Percentiles rank a stretch among this genome's conserved stretches.
Conservation (phyloP, 2,113 vertebrate genomes). For the Okapia johnstoni region DNA sequence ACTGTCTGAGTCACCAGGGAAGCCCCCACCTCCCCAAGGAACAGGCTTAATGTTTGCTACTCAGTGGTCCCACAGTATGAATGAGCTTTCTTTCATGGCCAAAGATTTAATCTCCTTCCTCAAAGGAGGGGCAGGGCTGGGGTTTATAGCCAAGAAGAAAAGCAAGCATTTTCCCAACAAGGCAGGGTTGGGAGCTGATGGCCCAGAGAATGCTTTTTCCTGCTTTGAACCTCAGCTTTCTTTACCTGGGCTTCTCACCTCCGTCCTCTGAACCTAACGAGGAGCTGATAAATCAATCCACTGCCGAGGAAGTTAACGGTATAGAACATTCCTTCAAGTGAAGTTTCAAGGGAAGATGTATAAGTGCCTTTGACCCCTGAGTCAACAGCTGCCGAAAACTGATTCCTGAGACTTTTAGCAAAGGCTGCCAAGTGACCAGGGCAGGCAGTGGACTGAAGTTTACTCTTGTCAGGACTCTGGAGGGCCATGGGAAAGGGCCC, state of each 20-base stretch:
- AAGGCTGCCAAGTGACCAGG: constrained; percentile 42
- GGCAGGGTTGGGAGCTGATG: fast-evolving
- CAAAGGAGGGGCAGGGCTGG: background rate
- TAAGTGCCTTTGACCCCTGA: constrained; percentile 41
- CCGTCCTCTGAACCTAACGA: background rate
- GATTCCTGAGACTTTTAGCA: constrained; percentile 27
- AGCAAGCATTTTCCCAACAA: background rate
- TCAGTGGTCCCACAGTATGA: background rate
- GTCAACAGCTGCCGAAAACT: constrained; percentile 17
- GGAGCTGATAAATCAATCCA: background rate
- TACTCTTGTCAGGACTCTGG: background rate
- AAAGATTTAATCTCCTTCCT: background rate
- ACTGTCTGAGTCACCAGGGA: background rate
- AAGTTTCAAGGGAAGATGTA: constrained; percentile 12
- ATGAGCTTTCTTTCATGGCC: background rate
- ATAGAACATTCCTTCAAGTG: background rate
- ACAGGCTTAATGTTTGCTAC: background rate
- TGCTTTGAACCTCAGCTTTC: background rate
- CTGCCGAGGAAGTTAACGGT: background rate
- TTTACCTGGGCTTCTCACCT: background rate
- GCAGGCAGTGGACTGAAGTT: background rate
- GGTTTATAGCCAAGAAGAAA: background rate
- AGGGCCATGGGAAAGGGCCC: background rate
- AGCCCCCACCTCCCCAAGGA: background rate
- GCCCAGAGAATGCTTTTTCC: fast-evolving